Percentiles rank a stretch among this genome's conserved stretches.
Conservation (phyloP, 2,113 vertebrate species). For the Pluvianellus socialis region DNA sequence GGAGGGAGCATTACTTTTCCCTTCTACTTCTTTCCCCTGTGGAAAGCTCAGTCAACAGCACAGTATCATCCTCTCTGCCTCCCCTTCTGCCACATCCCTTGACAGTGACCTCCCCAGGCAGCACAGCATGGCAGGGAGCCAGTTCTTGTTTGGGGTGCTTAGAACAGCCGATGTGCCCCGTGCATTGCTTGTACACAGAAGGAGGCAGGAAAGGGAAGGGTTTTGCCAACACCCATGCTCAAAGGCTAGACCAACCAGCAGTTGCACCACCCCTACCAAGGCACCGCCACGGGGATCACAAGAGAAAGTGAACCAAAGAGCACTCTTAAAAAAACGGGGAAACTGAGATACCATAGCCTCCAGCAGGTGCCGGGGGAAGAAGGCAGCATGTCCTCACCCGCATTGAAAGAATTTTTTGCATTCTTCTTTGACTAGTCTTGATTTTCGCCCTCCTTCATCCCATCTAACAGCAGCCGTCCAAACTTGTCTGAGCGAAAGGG, state of each 20-base stretch:
- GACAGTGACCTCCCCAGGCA: fast-evolving
- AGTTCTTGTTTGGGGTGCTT: not conserved
- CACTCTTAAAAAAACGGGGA: not conserved
- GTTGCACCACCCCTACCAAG: not conserved
- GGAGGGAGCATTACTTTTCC: not conserved
- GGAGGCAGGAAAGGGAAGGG: not conserved
- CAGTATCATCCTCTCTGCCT: not conserved
- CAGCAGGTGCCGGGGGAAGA: not conserved
- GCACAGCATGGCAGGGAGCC: fast-evolving
- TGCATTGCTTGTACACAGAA: not conserved
- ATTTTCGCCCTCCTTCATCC: slow-evolving; percentile 13
- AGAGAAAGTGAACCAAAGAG: slow-evolving; percentile 2
- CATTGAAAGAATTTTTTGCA: not conserved
- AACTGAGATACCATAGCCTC: not conserved
- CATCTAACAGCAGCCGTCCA: not conserved
- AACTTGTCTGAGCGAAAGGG: not conserved
- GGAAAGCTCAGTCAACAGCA: not conserved
- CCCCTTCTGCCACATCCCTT: not conserved
- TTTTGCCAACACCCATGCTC: not conserved
- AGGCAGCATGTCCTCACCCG: not conserved
- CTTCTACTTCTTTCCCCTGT: not conserved
- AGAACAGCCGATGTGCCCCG: not conserved
- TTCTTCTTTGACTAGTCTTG: slow-evolving; percentile 14
- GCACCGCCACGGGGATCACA: not conserved
- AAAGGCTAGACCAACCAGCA: not conserved